A percentile compares a stretch with the other conserved stretches of the same genome.
phyloP scores from a whole-genome alignment of 2,888 invertebrate species.

The Spodoptera picta region DNA sequence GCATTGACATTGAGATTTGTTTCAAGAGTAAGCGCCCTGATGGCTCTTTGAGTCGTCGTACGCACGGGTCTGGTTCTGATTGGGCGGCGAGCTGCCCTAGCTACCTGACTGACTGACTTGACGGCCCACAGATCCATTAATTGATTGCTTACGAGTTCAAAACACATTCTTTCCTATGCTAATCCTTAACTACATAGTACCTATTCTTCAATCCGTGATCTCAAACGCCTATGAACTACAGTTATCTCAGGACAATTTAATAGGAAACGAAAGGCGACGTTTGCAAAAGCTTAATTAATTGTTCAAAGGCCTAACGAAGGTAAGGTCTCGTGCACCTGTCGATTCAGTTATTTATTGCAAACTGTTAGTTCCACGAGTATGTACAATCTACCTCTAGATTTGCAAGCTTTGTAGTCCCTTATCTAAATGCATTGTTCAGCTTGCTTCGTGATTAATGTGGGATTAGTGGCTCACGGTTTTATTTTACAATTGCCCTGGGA shows the following conservation, averaged over 20 bases:
- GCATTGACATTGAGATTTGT: too few species aligned
- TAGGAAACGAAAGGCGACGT: constrained; percentile 57
- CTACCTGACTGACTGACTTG: too few species aligned
- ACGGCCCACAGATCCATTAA: too few species aligned
- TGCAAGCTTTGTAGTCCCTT: constrained; percentile 42
- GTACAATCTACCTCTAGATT: constrained; percentile 36
- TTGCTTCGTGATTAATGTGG: constrained; percentile 44
- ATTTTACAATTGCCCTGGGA: constrained; percentile 21
- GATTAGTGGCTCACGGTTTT: constrained; percentile 41
- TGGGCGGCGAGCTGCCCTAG: too few species aligned
- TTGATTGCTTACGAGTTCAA: too few species aligned
- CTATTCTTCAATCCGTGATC: constrained; percentile 23
- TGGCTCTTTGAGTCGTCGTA: too few species aligned
- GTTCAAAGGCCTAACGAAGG: constrained; percentile 67
- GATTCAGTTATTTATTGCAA: constrained; percentile 70
- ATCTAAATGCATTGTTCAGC: constrained; percentile 53
- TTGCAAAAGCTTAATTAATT: constrained; percentile 70
- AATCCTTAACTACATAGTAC: neutral
- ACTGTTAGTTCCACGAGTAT: constrained; percentile 63
- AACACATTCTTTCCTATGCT: too few species aligned
- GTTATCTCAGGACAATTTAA: constrained; percentile 52
- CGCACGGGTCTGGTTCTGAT: too few species aligned
- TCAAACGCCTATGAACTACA: constrained; percentile 36
- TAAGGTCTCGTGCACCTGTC: constrained; percentile 70
- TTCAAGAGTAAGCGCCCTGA: too few species aligned